These are phyloP conservation scores for Belonocnema kinseyi DNA, from an alignment of 1,140 invertebrate species.

Conservation along the genomic window DNA sequence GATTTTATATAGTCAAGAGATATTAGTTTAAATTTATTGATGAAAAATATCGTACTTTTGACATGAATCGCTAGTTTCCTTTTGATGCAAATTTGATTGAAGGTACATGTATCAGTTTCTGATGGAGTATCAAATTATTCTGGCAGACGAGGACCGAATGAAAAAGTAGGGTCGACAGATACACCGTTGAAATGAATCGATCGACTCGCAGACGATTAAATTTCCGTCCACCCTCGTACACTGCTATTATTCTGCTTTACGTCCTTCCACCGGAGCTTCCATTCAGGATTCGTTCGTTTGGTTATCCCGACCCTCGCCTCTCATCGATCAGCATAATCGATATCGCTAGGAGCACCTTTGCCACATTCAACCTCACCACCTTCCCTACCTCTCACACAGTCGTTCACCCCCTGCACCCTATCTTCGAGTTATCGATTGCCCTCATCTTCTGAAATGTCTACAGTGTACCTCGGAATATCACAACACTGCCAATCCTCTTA, in stretches of 20 bases:
- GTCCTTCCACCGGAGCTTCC: neutral
- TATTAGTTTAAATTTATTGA: neutral
- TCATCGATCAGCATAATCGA: slow-evolving; percentile 7
- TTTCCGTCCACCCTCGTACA: slow-evolving; percentile 26
- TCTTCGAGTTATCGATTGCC: slow-evolving; percentile 5
- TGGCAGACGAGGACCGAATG: neutral
- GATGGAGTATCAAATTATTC: slow-evolving; percentile 13
- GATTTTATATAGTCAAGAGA: too few species aligned
- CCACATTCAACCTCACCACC: neutral
- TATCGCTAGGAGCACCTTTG: slow-evolving; percentile 2
- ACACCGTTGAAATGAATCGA: slow-evolving; percentile 23
- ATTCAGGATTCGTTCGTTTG: slow-evolving; percentile 23
- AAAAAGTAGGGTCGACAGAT: slow-evolving; percentile 14
- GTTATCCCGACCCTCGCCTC: slow-evolving; percentile 7
- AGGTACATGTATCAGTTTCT: slow-evolving; percentile 13
- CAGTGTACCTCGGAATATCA: neutral
- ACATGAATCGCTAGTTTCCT: neutral
- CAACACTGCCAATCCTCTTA: neutral
- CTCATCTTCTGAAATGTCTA: neutral
- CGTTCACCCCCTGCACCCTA: neutral
- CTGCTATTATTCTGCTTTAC: slow-evolving; percentile 15
- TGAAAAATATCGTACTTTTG: neutral
- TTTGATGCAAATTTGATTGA: slow-evolving; percentile 1
- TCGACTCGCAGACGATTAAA: slow-evolving; percentile 29
- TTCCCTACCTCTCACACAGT: neutral